phyloP scores from a whole-genome alignment of 2,113 vertebrate genomes.

The Strix aluco region DNA sequence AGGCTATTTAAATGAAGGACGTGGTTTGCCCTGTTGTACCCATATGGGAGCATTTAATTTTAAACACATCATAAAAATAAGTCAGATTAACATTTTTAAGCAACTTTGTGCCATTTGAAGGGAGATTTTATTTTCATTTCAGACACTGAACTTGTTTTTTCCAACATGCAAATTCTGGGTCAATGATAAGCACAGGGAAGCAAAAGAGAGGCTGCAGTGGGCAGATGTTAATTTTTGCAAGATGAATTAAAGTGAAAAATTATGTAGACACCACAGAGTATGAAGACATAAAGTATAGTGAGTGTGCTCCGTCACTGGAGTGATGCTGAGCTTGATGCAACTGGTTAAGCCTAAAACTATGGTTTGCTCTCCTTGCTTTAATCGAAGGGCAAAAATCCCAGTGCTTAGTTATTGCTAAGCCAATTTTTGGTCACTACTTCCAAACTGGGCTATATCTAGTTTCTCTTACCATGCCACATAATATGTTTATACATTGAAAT shows the following conservation, averaged over 20 bases:
- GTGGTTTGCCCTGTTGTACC: neutral
- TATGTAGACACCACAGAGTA: neutral
- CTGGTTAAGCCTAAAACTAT: neutral
- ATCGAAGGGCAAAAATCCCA: neutral
- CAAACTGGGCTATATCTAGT: neutral
- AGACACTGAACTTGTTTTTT: neutral
- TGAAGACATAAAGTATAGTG: neutral
- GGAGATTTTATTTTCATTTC: conserved; percentile 32
- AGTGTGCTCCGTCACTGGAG: neutral
- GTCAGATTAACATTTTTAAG: conserved; percentile 52
- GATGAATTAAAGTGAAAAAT: neutral
- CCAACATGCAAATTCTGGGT: neutral
- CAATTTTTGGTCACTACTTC: neutral
- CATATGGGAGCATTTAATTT: conserved; percentile 67
- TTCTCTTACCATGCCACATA: neutral
- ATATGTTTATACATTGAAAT: neutral
- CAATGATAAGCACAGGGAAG: neutral
- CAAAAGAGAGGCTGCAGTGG: neutral
- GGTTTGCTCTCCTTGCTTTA: neutral
- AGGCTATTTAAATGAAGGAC: conserved; percentile 56
- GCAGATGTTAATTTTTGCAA: neutral
- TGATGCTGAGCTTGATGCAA: neutral
- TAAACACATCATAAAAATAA: conserved; percentile 65
- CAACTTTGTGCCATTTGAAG: conserved; percentile 26
- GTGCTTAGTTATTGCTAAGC: neutral